phyloP scores from a whole-genome alignment of 2,113 vertebrate genomes.

The Seriola dumerili region DNA sequence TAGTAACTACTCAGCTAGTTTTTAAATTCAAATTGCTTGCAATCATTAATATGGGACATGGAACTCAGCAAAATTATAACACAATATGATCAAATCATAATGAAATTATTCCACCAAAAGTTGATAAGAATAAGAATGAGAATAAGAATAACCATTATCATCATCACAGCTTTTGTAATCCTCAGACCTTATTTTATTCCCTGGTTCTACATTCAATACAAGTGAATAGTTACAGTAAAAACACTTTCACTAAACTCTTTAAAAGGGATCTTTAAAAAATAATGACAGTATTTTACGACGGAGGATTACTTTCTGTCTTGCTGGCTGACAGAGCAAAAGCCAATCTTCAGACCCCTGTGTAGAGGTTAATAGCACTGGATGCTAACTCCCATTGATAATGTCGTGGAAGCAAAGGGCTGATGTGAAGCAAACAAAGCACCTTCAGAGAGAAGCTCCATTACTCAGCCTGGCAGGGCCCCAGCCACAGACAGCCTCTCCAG shows the following conservation, averaged over 20 bases:
- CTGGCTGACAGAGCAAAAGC: conserved; percentile 25
- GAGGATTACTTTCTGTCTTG: conserved; percentile 15
- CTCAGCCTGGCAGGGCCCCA: conserved; percentile 63
- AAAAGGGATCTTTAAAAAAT: conserved; percentile 1
- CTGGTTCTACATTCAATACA: background rate
- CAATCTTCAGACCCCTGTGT: conserved; percentile 44
- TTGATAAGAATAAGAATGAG: too few species aligned
- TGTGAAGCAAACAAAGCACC: conserved; percentile 65
- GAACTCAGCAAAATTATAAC: too few species aligned
- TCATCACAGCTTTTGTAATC: background rate
- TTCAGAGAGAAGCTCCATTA: conserved; percentile 69
- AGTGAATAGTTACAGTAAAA: background rate
- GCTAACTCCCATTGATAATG: conserved; percentile 64
- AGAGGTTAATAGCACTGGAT: conserved; percentile 63
- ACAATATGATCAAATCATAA: too few species aligned
- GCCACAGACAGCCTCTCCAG: conserved; percentile 52
- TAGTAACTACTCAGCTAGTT: too few species aligned
- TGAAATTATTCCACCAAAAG: too few species aligned
- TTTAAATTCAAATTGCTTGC: too few species aligned
- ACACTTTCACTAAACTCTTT: background rate
- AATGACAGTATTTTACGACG: background rate
- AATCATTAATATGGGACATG: too few species aligned
- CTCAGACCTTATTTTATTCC: background rate
- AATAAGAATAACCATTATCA: too few species aligned
- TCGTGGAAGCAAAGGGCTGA: conserved; percentile 61